Conservation (phyloP, 2,113 vertebrate species). For the Phyllopteryx taeniolatus region DNA sequence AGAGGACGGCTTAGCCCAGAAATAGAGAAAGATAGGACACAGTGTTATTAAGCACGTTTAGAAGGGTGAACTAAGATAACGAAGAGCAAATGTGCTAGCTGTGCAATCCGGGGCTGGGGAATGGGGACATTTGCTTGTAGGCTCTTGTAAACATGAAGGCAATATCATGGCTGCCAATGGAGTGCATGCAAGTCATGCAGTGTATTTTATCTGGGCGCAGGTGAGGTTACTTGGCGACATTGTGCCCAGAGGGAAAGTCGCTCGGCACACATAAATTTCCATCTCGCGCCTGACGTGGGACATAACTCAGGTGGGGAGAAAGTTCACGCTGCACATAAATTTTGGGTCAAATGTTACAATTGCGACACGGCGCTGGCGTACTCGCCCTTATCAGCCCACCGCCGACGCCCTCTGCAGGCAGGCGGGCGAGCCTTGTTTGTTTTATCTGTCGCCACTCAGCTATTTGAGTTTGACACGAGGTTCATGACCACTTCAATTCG, state of each 20-base stretch:
- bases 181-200: neutral
- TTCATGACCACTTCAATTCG: conserved; percentile 70
- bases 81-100: conserved; percentile 64
- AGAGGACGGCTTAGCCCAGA: conserved; percentile 62
- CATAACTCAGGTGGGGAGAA: conserved; percentile 53
- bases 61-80: conserved; percentile 59
- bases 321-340: conserved; percentile 58
- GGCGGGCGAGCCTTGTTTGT: conserved; percentile 61
- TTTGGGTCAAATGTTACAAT: conserved; percentile 55
- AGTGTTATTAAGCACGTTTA: conserved; percentile 62
- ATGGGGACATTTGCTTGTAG: conserved; percentile 22
- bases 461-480: conserved; percentile 66
- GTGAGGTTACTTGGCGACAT: conserved; percentile 36
- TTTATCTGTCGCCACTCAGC: conserved; percentile 69
- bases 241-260: conserved; percentile 44
- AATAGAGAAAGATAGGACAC: conserved; percentile 64
- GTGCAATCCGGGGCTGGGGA: conserved; percentile 45
- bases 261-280: conserved; percentile 42
- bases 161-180: conserved; percentile 23
- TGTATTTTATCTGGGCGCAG: conserved; percentile 18
- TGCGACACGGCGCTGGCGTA: conserved; percentile 40
- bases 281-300: conserved; percentile 40
- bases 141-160: conserved; percentile 35
- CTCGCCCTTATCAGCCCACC: conserved; percentile 54
- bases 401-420: conserved; percentile 38